Evolutionary conservation across 2,797 vertebrate genomes (phyloP), one percentile per base, ranked within the genome.

Genomic region (Takifugu ocellatus): DNA sequence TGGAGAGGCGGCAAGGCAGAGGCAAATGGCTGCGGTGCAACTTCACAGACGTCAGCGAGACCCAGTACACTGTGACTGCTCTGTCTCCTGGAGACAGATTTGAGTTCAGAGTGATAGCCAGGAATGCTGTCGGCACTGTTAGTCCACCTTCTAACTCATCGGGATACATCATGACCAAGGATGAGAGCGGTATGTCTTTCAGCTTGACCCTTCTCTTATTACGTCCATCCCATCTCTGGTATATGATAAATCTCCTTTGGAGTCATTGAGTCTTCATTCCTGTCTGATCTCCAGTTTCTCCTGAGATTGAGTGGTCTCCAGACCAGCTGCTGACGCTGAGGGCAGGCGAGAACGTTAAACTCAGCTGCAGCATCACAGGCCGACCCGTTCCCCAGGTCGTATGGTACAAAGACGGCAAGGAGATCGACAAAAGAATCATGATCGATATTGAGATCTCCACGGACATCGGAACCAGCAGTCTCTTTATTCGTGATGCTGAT

Each of bases 81-180:
- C 93, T 99, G 66, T 90, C 93, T 21, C 79, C 97, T 43, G 97
- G 97, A 68, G 97, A 99, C 72, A 92, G 97, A 56, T 97, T 91
- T 2, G 97, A 99, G 79, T 99, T 99, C 82, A 94, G 96, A 88
- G 93, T 97, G 64, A 93, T 96, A 73, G 96, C 97, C 79, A 96
- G 97, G 82, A 99, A 99, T 65, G 96, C 96, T 55, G 92, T 99
- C 51, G 95, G 96, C 74, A 99, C 97, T 29, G 86, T 99, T 79
- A 99, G 97, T 81, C 96, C 97, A 2, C 97, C 97, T 27, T 99
- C 97, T 16, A 97, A 99, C 77, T 94, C 97, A 66, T 99, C 97
- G 62, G 96, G 94, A 61, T 89, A 96, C 74, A 96, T 99, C 66
- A 97, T 98, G 96, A 99, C 96, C 72, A 96, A 91, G 86, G 97